Evolutionary conservation across 2,888 invertebrate species (phyloP), one percentile per base, ranked within the genome.

Genomic region (Hydrotaea diabolus): DNA sequence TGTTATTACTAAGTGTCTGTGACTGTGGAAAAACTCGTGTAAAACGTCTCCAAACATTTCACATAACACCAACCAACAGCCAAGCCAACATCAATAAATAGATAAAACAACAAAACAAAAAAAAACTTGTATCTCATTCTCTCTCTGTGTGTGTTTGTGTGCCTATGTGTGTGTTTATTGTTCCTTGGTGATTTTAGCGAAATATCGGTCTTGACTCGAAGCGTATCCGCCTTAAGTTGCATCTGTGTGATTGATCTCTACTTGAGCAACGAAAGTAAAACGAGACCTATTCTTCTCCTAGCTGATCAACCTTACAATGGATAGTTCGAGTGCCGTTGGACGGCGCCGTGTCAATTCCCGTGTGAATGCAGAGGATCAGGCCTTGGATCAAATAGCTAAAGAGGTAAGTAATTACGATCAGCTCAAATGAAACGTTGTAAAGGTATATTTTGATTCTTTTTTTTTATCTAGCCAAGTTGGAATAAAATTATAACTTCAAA

Each of bases 311-410:
- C 39, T 39, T 84, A 88, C 86, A 85, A 92, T 92, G 92, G 92
- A 93, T 87, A 91, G 89, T 86, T 89, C 91, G 87, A 91, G 90
- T 87, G 90, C 91, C 86, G 91, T 92, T 86, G 95, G 95, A 91
- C 94, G 97, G 93, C 94, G 96, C 93, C 95, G 97, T 93, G 94
- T 96, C 93, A 95, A 96, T 93, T 93, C 96, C 87, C 96, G 97
- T 93, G 96, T 97, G 89, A 92, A 92, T 88, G 98, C 98, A n/a
- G 99, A 99, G 93, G 98, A 99, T 93, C 98, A 98, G 92, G 98
- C 98, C 72, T 95, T 99, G 81, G 98, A 98, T 93, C 97, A 97
- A 93, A 98, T 99, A 88, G 98, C 98, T 75, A 97, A 97, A 94
- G 98, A 99, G 97, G 99, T 98, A 94, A 93, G 93, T 88, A 93